Evolutionary conservation across 37 sponge, comb jelly and placozoan genomes (phyloP).

Genomic region (Chondrilla cf. caribensis): DNA sequence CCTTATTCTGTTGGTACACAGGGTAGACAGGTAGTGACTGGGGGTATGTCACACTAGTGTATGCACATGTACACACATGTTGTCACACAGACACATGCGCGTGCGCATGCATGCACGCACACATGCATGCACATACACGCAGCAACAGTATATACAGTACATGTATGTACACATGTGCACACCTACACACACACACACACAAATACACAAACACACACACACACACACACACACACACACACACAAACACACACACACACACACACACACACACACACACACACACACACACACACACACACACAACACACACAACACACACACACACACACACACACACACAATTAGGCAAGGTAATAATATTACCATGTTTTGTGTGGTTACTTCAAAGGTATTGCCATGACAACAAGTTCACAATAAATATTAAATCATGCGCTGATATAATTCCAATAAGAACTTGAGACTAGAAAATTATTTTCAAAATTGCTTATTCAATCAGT

Average conservation of each 20-base stretch:
- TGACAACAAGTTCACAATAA: too few species aligned
- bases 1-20: constrained; percentile 18
- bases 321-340: constrained; percentile 8
- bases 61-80: too few species aligned
- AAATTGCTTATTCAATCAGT: too few species aligned
- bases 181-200: background rate
- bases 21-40: too few species aligned
- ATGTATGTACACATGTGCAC: background rate
- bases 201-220: constrained; percentile 1
- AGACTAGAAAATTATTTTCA: too few species aligned
- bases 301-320: background rate
- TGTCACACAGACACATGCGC: background rate
- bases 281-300: constrained; percentile 3
- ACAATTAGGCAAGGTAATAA: too few species aligned
- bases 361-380: too few species aligned
- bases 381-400: too few species aligned
- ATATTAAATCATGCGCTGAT: too few species aligned
- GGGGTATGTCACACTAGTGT: too few species aligned
- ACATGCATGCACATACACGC: background rate
- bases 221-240: background rate
- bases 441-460: too few species aligned
- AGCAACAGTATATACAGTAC: too few species aligned
- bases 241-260: constrained; percentile 1
- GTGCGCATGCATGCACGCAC: background rate
- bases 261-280: constrained; percentile 8